Conservation (phyloP, 2,113 vertebrate species). For the Cavia aperea region DNA sequence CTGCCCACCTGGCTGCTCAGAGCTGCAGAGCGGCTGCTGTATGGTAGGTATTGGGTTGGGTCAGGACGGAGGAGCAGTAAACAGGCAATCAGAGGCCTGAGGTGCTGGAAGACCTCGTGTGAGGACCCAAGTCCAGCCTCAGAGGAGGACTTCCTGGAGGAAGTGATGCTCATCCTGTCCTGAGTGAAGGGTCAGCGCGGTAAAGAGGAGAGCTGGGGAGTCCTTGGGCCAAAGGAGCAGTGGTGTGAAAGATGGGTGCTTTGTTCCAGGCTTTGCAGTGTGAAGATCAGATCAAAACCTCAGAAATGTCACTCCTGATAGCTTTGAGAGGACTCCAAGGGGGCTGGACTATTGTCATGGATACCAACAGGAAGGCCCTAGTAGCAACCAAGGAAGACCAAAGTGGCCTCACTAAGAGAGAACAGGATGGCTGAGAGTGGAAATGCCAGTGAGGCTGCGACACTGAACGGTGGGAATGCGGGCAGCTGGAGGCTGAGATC, state of each 20-base stretch:
- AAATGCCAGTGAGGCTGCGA: background rate
- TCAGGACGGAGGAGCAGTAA: background rate
- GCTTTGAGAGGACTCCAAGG: background rate
- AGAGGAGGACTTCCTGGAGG: background rate
- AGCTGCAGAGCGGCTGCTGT: background rate
- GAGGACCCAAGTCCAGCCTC: background rate
- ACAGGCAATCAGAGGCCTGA: background rate
- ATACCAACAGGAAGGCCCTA: background rate
- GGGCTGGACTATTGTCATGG: background rate
- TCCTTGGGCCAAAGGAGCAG: background rate
- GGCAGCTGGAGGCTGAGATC: background rate
- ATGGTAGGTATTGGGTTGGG: too few relatives aligned
- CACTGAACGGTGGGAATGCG: accelerated
- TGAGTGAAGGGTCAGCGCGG: background rate
- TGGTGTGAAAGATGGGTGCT: background rate
- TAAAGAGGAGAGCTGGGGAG: background rate
- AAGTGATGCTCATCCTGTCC: background rate
- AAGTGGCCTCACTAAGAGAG: background rate
- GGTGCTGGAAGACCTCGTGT: background rate
- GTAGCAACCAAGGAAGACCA: background rate
- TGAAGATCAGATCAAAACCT: background rate
- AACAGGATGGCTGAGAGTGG: background rate
- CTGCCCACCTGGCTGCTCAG: too few relatives aligned
- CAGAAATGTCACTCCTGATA: background rate
- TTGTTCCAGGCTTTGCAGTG: background rate